A percentile compares a stretch with the other conserved stretches of the same genome.
Conservation (phyloP, 2,888 invertebrate species). For the Elmis aenea region DNA sequence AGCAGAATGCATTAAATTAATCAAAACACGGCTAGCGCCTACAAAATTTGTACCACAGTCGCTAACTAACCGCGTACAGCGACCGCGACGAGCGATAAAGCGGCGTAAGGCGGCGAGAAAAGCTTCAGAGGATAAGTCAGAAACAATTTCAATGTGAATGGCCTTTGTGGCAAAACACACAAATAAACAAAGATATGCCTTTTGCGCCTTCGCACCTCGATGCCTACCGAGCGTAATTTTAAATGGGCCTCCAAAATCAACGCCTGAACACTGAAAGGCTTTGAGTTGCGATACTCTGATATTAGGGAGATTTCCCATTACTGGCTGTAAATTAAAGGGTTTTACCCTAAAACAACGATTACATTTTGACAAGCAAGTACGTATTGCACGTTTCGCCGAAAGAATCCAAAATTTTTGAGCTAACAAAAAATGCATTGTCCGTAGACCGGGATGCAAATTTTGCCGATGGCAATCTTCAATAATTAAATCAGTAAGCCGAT, state of each 20-base stretch:
- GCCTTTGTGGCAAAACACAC: conserved; percentile 29
- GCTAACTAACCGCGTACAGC: background rate
- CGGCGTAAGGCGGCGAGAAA: conserved; percentile 27
- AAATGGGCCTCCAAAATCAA: conserved; percentile 22
- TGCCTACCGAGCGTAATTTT: conserved; percentile 12
- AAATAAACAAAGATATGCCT: too few relatives aligned
- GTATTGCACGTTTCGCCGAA: conserved; percentile 8
- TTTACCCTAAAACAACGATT: conserved; percentile 8
- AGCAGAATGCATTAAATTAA: background rate
- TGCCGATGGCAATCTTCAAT: conserved; percentile 18
- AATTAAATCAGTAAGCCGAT: conserved; percentile 12
- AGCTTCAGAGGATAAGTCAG: conserved; percentile 25
- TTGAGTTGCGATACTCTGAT: conserved; percentile 12
- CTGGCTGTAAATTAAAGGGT: conserved; percentile 6
- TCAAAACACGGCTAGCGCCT: background rate
- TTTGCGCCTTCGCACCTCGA: conserved; percentile 17
- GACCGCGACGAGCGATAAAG: conserved; percentile 24
- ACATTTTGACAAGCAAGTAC: conserved; percentile 4
- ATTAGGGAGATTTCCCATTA: conserved; percentile 18
- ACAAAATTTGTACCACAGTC: conserved; percentile 3
- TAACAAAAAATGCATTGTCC: conserved; percentile 16
- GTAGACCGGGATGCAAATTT: conserved; percentile 20
- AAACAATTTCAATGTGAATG: conserved; percentile 28
- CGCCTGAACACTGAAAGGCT: conserved; percentile 17
- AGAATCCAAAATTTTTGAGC: conserved; percentile 25